Percentiles rank a stretch among this genome's conserved stretches.
These are phyloP conservation scores for rat (Rattus norvegicus) DNA, from an alignment of 2,113 vertebrate species.

Conservation along the genomic window GRCr8 NC_086023.1:49629001-49629500, in stretches of 20 bases:
- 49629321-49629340: constrained; percentile 54
- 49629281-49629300: constrained; percentile 63
- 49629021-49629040: constrained; percentile 79
- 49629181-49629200: constrained; percentile 65
- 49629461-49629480: not conserved
- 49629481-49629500: not conserved
- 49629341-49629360: constrained; percentile 53
- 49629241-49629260: constrained; percentile 45
- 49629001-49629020: constrained; percentile 81
- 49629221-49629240: constrained; percentile 76
- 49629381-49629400: not conserved
- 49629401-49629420: constrained; percentile 42
- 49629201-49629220: constrained; percentile 70
- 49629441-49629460: not conserved
- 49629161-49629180: constrained; percentile 58
- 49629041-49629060: constrained; percentile 61
- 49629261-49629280: constrained; percentile 58
- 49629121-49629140: constrained; percentile 75
- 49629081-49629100: constrained; percentile 69
- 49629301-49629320: constrained; percentile 66
- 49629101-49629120: constrained; percentile 68
- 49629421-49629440: not conserved
- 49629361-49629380: constrained; percentile 29
- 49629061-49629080: constrained; percentile 70
- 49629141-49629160: constrained; percentile 22